Conservation (phyloP, 1,140 invertebrate species). For the Hyles euphorbiae region DNA sequence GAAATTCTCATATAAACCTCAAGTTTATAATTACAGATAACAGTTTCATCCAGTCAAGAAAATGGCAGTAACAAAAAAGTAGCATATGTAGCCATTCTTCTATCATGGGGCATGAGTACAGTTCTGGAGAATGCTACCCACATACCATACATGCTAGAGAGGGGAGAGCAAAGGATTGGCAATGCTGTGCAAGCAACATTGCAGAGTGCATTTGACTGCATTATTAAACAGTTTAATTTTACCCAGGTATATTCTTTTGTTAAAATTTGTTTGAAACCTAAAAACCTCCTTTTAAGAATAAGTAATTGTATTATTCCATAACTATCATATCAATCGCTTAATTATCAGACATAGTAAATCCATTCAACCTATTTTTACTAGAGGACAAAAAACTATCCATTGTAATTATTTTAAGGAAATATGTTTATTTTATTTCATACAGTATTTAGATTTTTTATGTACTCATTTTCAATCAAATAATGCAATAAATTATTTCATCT, state of each 20-base stretch:
- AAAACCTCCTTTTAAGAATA: too few species aligned
- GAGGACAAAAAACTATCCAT: too few species aligned
- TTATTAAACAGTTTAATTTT: slow-evolving; percentile 56
- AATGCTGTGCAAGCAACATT: slow-evolving; percentile 45
- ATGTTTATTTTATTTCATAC: too few species aligned
- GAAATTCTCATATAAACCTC: not conserved
- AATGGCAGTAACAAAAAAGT: slow-evolving; percentile 38
- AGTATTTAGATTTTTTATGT: too few species aligned
- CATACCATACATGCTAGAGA: slow-evolving; percentile 62
- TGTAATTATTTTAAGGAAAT: too few species aligned
- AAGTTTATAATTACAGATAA: slow-evolving; percentile 39
- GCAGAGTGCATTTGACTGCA: slow-evolving; percentile 65
- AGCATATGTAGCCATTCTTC: slow-evolving; percentile 49
- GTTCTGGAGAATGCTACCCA: slow-evolving; percentile 39
- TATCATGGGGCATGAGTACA: slow-evolving; percentile 56
- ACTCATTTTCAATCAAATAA: too few species aligned
- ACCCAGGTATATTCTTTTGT: slow-evolving; percentile 49
- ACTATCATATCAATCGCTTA: too few species aligned
- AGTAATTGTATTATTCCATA: too few species aligned
- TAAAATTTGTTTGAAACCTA: not conserved
- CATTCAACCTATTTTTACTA: too few species aligned
- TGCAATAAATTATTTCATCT: too few species aligned
- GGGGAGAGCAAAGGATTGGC: slow-evolving; percentile 50
- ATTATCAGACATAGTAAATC: too few species aligned
- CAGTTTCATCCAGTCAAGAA: slow-evolving; percentile 37